Percentiles rank a stretch among this genome's conserved stretches.
Conservation (phyloP, 2,113 vertebrate genomes). For the Sphaerodactylus townsendi region DNA sequence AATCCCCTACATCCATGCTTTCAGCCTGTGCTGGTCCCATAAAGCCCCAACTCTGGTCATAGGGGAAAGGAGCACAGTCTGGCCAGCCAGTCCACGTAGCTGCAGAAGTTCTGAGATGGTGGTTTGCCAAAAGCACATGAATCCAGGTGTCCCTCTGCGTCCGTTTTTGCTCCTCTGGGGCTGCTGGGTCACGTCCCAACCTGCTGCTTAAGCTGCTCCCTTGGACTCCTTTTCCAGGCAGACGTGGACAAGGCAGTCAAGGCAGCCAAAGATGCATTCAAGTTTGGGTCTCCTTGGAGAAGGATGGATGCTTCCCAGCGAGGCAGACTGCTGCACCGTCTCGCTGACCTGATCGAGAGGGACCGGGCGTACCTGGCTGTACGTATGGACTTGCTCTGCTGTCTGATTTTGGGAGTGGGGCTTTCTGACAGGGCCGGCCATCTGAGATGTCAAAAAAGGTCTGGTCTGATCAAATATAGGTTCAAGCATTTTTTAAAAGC, state of each 20-base stretch:
- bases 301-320: conserved; percentile 90
- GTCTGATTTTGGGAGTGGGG: background rate
- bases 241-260: conserved; percentile 92
- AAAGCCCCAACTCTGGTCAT: no score
- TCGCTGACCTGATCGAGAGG: conserved; percentile 91
- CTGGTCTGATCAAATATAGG: no score
- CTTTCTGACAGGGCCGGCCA: background rate
- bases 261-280: conserved; percentile 88
- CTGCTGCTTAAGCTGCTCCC: background rate
- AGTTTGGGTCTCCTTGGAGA: conserved; percentile 92
- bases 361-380: conserved; percentile 91
- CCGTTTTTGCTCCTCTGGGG: background rate
- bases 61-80: no score
- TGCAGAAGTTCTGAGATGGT: no score
- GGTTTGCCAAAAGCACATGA: background rate
- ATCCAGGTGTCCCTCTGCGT: background rate
- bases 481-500: no score
- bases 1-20: no score
- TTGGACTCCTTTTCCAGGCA: conserved; percentile 70
- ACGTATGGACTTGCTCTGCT: conserved; percentile 30
- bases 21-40: no score
- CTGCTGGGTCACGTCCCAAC: background rate
- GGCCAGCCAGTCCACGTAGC: no score
- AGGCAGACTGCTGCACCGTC: conserved; percentile 81
- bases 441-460: no score